These are phyloP conservation scores for Megastigmus dorsalis DNA, from an alignment of 2,888 invertebrate species.

Conservation along the genomic window DNA sequence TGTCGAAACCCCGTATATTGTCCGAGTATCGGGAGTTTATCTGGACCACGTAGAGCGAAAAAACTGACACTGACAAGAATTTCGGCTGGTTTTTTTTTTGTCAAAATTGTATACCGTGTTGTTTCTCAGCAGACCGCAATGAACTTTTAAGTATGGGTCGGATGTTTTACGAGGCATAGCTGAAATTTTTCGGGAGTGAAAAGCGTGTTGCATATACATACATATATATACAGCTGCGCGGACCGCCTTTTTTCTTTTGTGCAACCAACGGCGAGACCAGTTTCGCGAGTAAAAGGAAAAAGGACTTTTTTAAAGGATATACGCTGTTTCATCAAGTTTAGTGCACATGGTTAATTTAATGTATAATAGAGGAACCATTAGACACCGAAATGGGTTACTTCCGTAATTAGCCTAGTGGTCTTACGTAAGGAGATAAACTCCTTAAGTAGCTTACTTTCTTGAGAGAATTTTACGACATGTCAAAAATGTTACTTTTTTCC, in stretches of 20 bases:
- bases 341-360: not conserved
- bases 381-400: slow-evolving; percentile 1
- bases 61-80: slow-evolving; percentile 14
- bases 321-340: slow-evolving; percentile 8
- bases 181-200: not conserved
- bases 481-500: no score
- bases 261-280: no score
- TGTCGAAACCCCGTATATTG: not conserved
- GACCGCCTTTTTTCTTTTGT: no score
- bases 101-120: not conserved
- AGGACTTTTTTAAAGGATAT: not conserved
- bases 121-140: not conserved
- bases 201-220: not conserved
- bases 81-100: not conserved
- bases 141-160: not conserved
- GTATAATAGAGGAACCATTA: slow-evolving; percentile 17
- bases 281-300: not conserved
- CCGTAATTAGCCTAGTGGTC: not conserved
- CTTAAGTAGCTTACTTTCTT: slow-evolving; percentile 14
- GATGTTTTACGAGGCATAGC: not conserved
- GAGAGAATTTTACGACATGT: slow-evolving; percentile 14
- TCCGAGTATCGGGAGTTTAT: no score
- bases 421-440: slow-evolving; percentile 27
- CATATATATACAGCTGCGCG: not conserved
- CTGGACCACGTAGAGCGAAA: no score